phyloP scores from a whole-genome alignment of 2,888 invertebrate species.

The Autographa pulchrina region DNA sequence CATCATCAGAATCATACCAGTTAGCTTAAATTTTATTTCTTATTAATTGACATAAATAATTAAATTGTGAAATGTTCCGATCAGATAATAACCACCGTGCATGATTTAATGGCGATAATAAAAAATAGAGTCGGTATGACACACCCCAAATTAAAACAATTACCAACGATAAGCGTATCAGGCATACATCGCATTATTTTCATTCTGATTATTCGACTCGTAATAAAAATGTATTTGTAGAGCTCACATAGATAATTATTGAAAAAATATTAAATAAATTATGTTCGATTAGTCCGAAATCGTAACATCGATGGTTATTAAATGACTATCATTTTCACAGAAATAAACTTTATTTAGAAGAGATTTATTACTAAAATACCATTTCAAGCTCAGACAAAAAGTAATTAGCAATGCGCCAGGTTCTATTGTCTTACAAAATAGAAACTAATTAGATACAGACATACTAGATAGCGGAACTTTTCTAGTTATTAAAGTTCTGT shows the following conservation, averaged over 20 bases:
- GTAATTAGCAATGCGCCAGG: conserved; percentile 18
- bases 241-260: neutral
- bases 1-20: too few species aligned
- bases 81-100: neutral
- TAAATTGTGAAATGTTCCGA: neutral
- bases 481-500: conserved; percentile 63
- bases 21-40: neutral
- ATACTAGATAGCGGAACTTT: conserved; percentile 59
- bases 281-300: neutral
- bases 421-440: conserved; percentile 34
- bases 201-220: neutral
- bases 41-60: neutral
- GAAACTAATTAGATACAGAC: conserved; percentile 55
- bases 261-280: neutral
- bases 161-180: neutral
- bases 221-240: neutral
- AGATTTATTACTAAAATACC: neutral
- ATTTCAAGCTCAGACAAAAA: neutral
- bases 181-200: neutral
- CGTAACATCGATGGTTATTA: too few species aligned
- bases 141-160: neutral
- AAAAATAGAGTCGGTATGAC: neutral
- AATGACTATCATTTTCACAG: too few species aligned
- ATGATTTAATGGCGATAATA: neutral
- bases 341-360: too few species aligned